Percentiles rank a stretch among this genome's conserved stretches.
Conservation (phyloP, 1,140 invertebrate species). For the Cydia pomonella region DNA sequence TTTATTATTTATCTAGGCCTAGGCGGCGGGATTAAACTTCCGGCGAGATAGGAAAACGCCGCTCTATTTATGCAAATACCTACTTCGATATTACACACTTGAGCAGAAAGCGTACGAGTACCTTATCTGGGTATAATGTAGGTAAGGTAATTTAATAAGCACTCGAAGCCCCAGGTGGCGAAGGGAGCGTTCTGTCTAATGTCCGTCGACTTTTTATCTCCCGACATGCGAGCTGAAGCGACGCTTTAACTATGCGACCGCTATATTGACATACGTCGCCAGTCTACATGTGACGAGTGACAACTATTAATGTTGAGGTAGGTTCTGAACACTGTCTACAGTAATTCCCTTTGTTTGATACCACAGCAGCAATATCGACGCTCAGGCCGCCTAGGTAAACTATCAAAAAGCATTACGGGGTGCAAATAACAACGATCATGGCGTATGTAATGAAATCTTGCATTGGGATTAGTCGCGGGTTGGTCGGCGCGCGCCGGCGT, state of each 20-base stretch:
- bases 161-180: constrained; percentile 6
- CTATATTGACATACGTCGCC: not conserved
- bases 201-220: constrained; percentile 21
- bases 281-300: not conserved
- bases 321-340: not conserved
- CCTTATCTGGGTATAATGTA: constrained; percentile 31
- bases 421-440: constrained; percentile 79
- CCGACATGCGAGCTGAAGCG: not conserved
- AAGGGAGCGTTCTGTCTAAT: constrained; percentile 27
- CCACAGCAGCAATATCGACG: constrained; percentile 44
- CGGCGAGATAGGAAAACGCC: constrained; percentile 26
- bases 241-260: not conserved
- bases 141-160: constrained; percentile 20
- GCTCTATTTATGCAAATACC: constrained; percentile 28
- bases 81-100: constrained; percentile 15
- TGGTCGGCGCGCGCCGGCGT: constrained; percentile 69
- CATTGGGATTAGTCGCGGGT: constrained; percentile 68
- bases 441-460: constrained; percentile 78
- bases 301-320: constrained; percentile 20
- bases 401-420: constrained; percentile 79
- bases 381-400: constrained; percentile 63
- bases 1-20: constrained; percentile 33
- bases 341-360: constrained; percentile 15
- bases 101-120: constrained; percentile 9
- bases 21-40: constrained; percentile 30